Conservation (phyloP, 2,797 vertebrate genomes). For the Acipenser transmontanus region DNA sequence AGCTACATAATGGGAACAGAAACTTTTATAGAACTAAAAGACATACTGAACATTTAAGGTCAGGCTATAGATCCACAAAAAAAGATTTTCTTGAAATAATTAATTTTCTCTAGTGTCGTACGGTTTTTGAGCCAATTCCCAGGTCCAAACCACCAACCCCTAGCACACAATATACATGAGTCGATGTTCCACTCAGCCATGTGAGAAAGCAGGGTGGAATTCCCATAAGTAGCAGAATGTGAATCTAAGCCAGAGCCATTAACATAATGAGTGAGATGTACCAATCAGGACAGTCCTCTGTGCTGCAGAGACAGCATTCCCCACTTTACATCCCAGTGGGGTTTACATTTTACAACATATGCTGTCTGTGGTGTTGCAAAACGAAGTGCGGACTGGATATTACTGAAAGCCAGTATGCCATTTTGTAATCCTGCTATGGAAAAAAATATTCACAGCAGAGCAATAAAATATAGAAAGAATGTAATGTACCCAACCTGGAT, state of each 20-base stretch:
- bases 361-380: background rate
- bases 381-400: background rate
- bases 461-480: no score
- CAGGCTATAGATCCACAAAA: background rate
- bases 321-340: background rate
- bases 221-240: slow-evolving; percentile 26
- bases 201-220: slow-evolving; percentile 21
- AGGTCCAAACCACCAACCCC: background rate
- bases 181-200: slow-evolving; percentile 15
- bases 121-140: background rate
- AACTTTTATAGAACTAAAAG: no score
- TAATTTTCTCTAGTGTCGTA: background rate
- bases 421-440: no score
- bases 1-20: no score
- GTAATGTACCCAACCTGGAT: no score
- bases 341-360: background rate
- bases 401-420: no score
- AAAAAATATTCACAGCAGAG: no score
- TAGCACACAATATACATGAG: slow-evolving; percentile 28
- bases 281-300: slow-evolving; percentile 8
- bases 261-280: slow-evolving; percentile 16
- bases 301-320: slow-evolving; percentile 1
- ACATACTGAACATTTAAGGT: no score
- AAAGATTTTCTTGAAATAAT: background rate
- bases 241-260: slow-evolving; percentile 33